Evolutionary conservation across 2,797 vertebrate species (phyloP), one percentile per base, ranked within the genome.

Genomic region (Peromyscus melanophrys): DNA sequence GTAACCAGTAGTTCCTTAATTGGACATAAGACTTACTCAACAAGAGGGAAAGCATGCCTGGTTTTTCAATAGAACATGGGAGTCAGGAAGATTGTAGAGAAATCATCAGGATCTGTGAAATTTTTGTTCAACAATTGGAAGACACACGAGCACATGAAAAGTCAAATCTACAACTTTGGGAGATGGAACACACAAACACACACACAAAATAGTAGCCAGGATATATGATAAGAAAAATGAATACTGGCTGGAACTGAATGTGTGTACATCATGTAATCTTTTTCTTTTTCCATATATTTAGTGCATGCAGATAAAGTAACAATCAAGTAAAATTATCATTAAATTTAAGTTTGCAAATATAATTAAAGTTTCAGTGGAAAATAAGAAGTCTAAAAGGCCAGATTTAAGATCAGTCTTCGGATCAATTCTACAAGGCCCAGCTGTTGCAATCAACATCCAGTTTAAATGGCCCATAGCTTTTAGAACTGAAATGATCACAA

Each of bases 91-190:
- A 97, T 61, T 4, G 25, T 76, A 73, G 90, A 92, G 96, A 98
- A 90, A 55, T 83, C 92, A 98, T 98, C 92, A 97, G 83, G 89
- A 96, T 96, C 80, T 98, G 59, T 55, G 89, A 91, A 92, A 97
- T 97, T 65, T 97, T 29, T n/a, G 78, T 97, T 59, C 57, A 59
- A 96, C 90, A 97, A 83, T 87, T 98, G 61, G 83, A 83, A 98
- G 87, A 82, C 97, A 83, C 71, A 37, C 75, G 97, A 94, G 94
- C 95, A 83, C 65, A 89, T 92, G 97, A 95, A 63, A 77, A 97
- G 25, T 31, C 84, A 97, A 78, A 97, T 7, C 9, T 29, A 83
- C 94, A 92, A 31, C n/a, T 40, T 17, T 82, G 96, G n/a, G 83
- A 95, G 98, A 98, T 95, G 82, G 96, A 97, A 76, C 77, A 95